Base-by-base conservation (phyloP, 2,888 invertebrate species). In the Drepana falcataria region DNA sequence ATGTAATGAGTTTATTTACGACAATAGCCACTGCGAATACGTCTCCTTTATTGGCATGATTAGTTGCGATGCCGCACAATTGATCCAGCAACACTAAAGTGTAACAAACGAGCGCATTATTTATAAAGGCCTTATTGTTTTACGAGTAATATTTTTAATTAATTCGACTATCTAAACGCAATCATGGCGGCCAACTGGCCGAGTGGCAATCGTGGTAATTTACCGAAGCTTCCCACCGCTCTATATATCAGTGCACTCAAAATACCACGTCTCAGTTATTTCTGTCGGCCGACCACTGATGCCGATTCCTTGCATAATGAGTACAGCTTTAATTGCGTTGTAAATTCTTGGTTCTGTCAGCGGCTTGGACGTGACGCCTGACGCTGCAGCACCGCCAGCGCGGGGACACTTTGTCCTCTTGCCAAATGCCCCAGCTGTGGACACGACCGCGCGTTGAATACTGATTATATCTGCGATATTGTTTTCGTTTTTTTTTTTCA, bases 351-450 rank as follows among this genome's bases (percentile, higher is more conserved):
- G 59, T 55, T 66, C 68, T 68, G 74, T 79, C 80, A 75, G 75
- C 79, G 76, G 71, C 72, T 69, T 72, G 74, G 76, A 69, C 65
- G 67, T 66, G 68, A 61, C 68, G 70, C 59, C 68, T 66, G 68
- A 61, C 68, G 70, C 60, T 69, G 73, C 68, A 72, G 56, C 57
- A 66, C 60, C 64, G 68, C 68, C 66, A 61, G 58, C 55, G 63
- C 69, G 65, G 69, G 71, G 71, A 71, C 63, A 65, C 56, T 69
- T 82, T 83, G 83, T 83, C 75, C 77, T 75, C 68, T 80, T 86
- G 88, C 87, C 89, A 90, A 91, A 89, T 84, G 79, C 76, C 81
- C 79, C 87, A 83, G 84, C 85, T 85, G 87, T 78, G 82, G 81
- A 83, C 85, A 79, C 75, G 75, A 68, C 63, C 77, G 79, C 77